Percentiles rank a stretch among this genome's conserved stretches.
These are phyloP conservation scores for Malurus melanocephalus DNA, from an alignment of 2,113 vertebrate genomes.

Conservation along the genomic window DNA sequence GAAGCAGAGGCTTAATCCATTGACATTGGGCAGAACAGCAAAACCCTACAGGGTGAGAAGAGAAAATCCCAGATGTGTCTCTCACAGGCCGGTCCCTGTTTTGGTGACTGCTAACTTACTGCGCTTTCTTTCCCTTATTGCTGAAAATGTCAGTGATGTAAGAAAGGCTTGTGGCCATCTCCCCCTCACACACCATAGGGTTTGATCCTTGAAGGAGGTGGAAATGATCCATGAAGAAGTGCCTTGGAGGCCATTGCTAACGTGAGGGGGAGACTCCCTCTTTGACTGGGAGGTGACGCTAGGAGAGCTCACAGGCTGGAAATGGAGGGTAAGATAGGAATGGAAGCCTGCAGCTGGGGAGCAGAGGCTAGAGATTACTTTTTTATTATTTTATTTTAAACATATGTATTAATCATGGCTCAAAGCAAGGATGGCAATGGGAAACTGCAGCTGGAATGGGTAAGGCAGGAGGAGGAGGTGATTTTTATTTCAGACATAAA, in stretches of 20 bases:
- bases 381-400: slow-evolving; percentile 58
- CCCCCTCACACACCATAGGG: rapidly evolving
- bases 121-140: neutral
- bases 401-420: slow-evolving; percentile 38
- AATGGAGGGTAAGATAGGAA: slow-evolving; percentile 41
- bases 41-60: rapidly evolving
- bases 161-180: neutral
- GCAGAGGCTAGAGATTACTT: slow-evolving; percentile 47
- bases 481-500: slow-evolving; percentile 68
- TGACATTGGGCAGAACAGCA: neutral
- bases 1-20: neutral
- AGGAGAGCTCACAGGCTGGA: neutral
- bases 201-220: neutral
- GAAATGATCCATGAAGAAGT: neutral
- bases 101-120: neutral
- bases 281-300: neutral
- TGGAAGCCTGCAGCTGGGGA: slow-evolving; percentile 38
- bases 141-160: neutral
- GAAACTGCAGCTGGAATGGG: slow-evolving; percentile 54
- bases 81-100: neutral
- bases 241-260: neutral
- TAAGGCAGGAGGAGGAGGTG: slow-evolving; percentile 47
- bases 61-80: neutral
- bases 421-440: neutral
- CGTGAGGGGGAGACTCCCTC: rapidly evolving